Evolutionary conservation across 2,797 vertebrate genomes (phyloP), one percentile per base, ranked within the genome.

Genomic region (Carduelis carduelis): DNA sequence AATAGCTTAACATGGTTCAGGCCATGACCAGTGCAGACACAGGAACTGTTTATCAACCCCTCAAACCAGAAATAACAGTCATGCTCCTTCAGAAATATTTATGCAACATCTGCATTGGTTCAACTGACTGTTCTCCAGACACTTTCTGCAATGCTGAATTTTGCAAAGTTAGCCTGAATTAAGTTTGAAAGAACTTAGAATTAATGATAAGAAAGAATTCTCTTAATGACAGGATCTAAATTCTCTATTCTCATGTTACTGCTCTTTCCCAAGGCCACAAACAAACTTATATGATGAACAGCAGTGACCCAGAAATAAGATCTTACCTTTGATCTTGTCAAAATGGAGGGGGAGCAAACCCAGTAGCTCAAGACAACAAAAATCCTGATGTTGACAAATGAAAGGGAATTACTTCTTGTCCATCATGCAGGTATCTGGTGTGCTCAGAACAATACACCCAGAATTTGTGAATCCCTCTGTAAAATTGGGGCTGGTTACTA

Each of bases 131-230:
- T 18, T 89, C 26, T 75, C 30, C 66, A 39, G 47, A 71, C 57
- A 55, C 14, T 61, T 71, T 89, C 46, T 83, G n/a, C 16, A 37
- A 46, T 44, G 37, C 23, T 91, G 43, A 59, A 59, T 87, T 97
- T 83, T 69, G 39, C 47, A 47, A 13, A 91, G 90, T 94, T 88
- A 91, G 76, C 63, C 68, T 83, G 79, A 95, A 90, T 49, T 60
- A 93, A 91, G 72, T 90, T 92, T 94, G 77, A 95, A 97, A 96
- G 83, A 95, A 96, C 89, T 94, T 69, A 96, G 83, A 97, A 87
- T 81, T 92, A 74, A 95, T 86, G 97, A 95, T 92, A 93, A 92
- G 93, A 88, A 95, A 65, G 70, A 79, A 87, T 88, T 90, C 91
- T 88, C 90, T 95, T 92, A 76, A 88, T 72, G 80, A 76, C 28